These are phyloP conservation scores for Hydra vulgaris DNA, from an alignment of 30 jellyfish, hydroid and myxozoan genomes.

Conservation along the genomic window DNA sequence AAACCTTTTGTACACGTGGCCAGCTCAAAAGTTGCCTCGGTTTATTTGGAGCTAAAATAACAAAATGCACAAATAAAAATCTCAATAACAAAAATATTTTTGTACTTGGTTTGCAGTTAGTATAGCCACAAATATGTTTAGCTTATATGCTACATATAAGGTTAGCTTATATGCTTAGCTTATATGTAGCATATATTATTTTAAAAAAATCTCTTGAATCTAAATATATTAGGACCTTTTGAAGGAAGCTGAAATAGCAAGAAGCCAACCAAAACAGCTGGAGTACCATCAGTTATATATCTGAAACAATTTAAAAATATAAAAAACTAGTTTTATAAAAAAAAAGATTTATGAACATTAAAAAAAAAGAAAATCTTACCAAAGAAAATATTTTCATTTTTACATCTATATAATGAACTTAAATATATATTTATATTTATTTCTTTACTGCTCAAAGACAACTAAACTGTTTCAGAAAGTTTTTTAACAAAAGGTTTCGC, in stretches of 20 bases:
- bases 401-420: no score
- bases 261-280: conserved; percentile 56
- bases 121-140: not conserved
- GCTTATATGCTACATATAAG: not conserved
- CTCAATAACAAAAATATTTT: not conserved
- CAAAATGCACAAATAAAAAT: no score
- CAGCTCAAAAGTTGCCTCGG: conserved; percentile 46
- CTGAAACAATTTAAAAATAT: conserved; percentile 6
- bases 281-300: conserved; percentile 68
- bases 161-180: conserved; percentile 1
- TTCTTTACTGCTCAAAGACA: no score
- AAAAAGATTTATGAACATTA: no score
- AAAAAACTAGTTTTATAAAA: no score
- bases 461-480: no score
- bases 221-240: conserved; percentile 32
- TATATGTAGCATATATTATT: not conserved
- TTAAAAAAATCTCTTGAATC: not conserved
- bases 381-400: no score
- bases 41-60: conserved; percentile 23
- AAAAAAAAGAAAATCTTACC: no score
- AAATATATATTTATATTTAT: no score
- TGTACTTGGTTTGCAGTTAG: not conserved
- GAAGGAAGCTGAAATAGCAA: conserved; percentile 71
- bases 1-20: conserved; percentile 49
- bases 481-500: no score